These are phyloP conservation scores for human (Homo sapiens) DNA, from an alignment of 2,113 vertebrate species.

Conservation along the genomic window GRCh38 chr3:7559501-7560000, in stretches of 20 bases:
- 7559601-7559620: not conserved
- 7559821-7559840: not conserved
- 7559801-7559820: not conserved
- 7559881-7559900: not conserved
- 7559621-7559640: not conserved
- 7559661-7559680: not conserved
- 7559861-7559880: not conserved
- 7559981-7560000: not conserved
- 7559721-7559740: fast-evolving
- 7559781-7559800: not conserved
- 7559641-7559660: not conserved
- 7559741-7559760: not conserved
- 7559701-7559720: not conserved
- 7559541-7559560: not conserved
- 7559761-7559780: not conserved
- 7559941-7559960: fast-evolving
- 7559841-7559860: not conserved
- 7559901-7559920: no score
- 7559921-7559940: not conserved
- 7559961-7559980: no score
- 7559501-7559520: not conserved
- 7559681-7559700: not conserved
- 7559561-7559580: not conserved
- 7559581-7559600: not conserved
- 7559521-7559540: not conserved